These are phyloP conservation scores for Netelia virgata DNA, from an alignment of 2,888 invertebrate genomes.

Conservation along the genomic window DNA sequence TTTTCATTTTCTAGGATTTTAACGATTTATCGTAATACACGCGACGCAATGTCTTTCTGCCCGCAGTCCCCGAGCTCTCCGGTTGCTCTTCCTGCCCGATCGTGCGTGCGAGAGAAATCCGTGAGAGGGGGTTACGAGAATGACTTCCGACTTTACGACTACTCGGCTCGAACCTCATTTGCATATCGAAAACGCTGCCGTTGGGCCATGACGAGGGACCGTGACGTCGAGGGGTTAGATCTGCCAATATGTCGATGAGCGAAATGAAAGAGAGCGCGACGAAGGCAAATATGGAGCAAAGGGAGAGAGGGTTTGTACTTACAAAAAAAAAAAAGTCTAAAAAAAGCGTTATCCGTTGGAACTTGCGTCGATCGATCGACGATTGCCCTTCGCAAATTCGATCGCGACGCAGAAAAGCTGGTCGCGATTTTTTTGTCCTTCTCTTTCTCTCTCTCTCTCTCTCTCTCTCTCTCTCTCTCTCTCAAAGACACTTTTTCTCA, in stretches of 20 bases:
- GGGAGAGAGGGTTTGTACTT: not conserved
- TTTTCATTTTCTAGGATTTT: not conserved
- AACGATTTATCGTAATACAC: constrained; percentile 50
- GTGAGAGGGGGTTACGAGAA: constrained; percentile 11
- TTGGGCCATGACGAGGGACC: constrained; percentile 5
- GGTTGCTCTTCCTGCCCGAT: constrained; percentile 23
- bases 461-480: not conserved
- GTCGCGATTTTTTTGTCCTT: too few species aligned
- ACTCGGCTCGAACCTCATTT: constrained; percentile 44
- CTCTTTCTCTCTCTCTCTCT: too few species aligned
- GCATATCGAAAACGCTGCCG: constrained; percentile 56
- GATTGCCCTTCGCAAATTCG: too few species aligned
- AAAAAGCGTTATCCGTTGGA: not conserved
- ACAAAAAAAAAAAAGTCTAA: not conserved
- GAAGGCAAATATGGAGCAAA: constrained; percentile 16
- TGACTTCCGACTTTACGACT: constrained; percentile 63
- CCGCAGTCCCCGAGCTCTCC: constrained; percentile 33
- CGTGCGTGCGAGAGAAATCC: constrained; percentile 13
- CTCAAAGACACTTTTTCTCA: too few species aligned
- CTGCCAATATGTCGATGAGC: constrained; percentile 64
- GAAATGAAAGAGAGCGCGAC: constrained; percentile 38
- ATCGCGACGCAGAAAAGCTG: too few species aligned
- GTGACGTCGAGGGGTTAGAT: constrained; percentile 23
- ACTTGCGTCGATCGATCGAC: not conserved
- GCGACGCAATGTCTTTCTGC: constrained; percentile 17